Evolutionary conservation across 2,888 invertebrate species (phyloP), one percentile per base, ranked within the genome.

Genomic region (Orchestes rusci): DNA sequence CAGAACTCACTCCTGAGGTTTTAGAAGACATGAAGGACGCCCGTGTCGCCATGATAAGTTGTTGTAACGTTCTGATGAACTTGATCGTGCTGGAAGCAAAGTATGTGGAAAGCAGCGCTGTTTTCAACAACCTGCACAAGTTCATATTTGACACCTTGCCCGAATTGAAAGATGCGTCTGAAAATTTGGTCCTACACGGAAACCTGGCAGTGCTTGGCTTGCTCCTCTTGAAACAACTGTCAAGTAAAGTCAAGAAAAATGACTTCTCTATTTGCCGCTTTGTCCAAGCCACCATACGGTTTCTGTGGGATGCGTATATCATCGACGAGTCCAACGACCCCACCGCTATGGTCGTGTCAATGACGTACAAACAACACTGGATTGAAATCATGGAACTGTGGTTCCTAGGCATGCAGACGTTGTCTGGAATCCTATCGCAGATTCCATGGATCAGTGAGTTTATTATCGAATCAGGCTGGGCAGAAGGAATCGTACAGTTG

Each of bases 371-470:
- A 61, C 84, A 86, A 63, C 76, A 81, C 59, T 93, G 93, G 93
- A 80, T 81, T 72, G 91, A 92, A 65, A 75, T 93, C 46, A 85
- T 84, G 64, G 93, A 93, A 61, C 70, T 93, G 10, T 93, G 93
- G 93, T 93, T 91, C 67, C 72, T 93, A 49, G 92, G 92, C 16
- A 90, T 93, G 89, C 92, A 92, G 66, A 91, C 92, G 1, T 83
- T 93, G 75, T 56, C 63, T 7, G 56, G 56, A 81, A 88, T 59
- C 80, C 68, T 92, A 29, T 79, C 86, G 13, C 76, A 82, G 48
- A 78, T 91, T 49, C 88, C 90, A 3, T 91, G 91, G 91, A 80
- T 91, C 50, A 87, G 88, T 0, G 89, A 91, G 59, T 91, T 91
- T 68, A 84, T 89, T 3, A 82, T 92, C 48, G 92, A 92, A 59